Conservation (phyloP, 2,113 vertebrate genomes). For the Garra rufa region DNA sequence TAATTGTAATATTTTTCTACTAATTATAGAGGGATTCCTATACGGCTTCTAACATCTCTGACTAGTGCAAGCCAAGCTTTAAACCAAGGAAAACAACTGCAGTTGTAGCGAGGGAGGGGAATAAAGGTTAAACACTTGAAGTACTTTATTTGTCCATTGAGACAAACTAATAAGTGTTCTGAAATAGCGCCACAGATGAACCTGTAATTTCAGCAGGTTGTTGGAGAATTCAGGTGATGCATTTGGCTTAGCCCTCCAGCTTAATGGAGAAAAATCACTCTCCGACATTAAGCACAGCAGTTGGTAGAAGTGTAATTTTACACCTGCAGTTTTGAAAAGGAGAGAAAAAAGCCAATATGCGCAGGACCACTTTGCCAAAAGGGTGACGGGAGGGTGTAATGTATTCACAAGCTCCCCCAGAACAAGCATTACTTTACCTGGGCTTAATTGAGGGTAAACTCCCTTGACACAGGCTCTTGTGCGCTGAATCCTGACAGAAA, state of each 20-base stretch:
- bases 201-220: constrained; percentile 45
- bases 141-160: constrained; percentile 41
- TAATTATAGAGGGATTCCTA: background rate
- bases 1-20: background rate
- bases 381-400: constrained; percentile 71
- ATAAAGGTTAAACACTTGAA: constrained; percentile 44
- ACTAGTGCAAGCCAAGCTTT: background rate
- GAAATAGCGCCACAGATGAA: constrained; percentile 49
- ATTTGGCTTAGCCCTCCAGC: constrained; percentile 15
- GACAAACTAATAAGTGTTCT: constrained; percentile 39
- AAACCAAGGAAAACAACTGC: background rate
- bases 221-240: constrained; percentile 16
- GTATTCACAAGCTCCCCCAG: constrained; percentile 69
- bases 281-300: constrained; percentile 13
- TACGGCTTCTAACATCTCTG: background rate
- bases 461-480: constrained; percentile 72
- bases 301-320: constrained; percentile 45
- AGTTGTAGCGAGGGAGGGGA: background rate
- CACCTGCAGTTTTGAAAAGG: constrained; percentile 27
- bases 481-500: constrained; percentile 72
- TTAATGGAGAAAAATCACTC: constrained; percentile 38
- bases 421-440: constrained; percentile 76
- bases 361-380: constrained; percentile 26
- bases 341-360: constrained; percentile 29
- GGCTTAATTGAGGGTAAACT: constrained; percentile 82